These are phyloP conservation scores for Lepus americanus DNA, from an alignment of 2,113 vertebrate species.

Conservation along the genomic window DNA sequence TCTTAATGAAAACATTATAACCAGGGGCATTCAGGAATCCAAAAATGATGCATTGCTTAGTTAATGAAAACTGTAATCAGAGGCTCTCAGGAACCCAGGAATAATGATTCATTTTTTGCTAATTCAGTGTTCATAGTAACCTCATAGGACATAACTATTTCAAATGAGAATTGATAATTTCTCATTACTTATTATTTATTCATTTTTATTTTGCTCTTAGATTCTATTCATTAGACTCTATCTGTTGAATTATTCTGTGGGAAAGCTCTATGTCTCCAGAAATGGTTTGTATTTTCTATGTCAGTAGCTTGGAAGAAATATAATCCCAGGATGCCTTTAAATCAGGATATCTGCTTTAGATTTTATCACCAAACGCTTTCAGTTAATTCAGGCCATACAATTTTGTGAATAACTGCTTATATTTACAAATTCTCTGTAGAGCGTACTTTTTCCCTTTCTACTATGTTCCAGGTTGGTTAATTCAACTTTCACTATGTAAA, in stretches of 20 bases:
- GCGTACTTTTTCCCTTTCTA: neutral
- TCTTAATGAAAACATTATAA: neutral
- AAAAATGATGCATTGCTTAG: neutral
- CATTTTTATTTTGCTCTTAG: neutral
- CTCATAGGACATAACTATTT: neutral
- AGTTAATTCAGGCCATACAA: slow-evolving; percentile 16
- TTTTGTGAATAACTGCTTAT: neutral
- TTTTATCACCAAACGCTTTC: neutral
- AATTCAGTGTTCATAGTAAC: neutral
- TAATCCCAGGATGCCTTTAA: slow-evolving; percentile 6
- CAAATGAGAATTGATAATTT: neutral
- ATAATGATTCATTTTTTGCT: neutral
- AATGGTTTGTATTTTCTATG: slow-evolving; percentile 31
- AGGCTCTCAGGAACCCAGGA: neutral
- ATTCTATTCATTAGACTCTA: slow-evolving; percentile 9
- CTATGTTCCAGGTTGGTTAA: neutral
- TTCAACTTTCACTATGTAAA: neutral
- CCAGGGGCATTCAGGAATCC: neutral
- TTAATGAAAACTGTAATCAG: neutral
- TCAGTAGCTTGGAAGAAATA: neutral
- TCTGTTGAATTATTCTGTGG: neutral
- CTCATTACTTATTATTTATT: neutral
- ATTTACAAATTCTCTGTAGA: neutral
- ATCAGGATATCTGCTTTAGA: neutral
- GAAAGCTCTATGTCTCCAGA: neutral